Evolutionary conservation across 2,113 vertebrate species (phyloP).

Genomic region (Zosterops hypoxanthus): DNA sequence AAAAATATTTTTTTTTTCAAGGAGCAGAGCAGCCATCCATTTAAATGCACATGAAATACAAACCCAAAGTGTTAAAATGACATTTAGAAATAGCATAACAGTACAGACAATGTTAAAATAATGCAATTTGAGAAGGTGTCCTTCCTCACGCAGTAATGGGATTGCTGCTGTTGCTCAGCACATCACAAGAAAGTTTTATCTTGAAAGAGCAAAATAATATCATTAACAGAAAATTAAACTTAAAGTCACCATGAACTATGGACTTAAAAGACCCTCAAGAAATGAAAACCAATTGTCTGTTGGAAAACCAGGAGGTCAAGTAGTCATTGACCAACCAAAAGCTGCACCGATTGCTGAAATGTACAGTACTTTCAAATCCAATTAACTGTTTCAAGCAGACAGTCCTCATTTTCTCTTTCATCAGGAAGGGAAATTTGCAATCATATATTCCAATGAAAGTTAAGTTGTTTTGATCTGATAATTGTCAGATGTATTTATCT

Average conservation of each 20-base stretch:
- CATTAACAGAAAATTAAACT: slow-evolving; percentile 73
- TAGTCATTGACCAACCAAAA: slow-evolving; percentile 74
- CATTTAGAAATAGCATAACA: slow-evolving; percentile 34
- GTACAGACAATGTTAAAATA: slow-evolving; percentile 5
- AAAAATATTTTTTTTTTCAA: neutral
- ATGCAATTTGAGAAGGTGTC: slow-evolving; percentile 25
- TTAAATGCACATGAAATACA: neutral
- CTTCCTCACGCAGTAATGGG: slow-evolving; percentile 63
- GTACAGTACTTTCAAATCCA: slow-evolving; percentile 77
- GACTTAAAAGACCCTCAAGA: slow-evolving; percentile 64
- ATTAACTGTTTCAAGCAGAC: slow-evolving; percentile 78
- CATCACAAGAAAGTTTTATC: slow-evolving; percentile 66
- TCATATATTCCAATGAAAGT: slow-evolving; percentile 78
- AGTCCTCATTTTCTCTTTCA: slow-evolving; percentile 75
- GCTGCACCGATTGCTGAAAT: slow-evolving; percentile 53
- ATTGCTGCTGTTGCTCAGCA: slow-evolving; percentile 60
- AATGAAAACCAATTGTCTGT: slow-evolving; percentile 72
- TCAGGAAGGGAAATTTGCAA: slow-evolving; percentile 76
- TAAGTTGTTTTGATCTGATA: slow-evolving; percentile 84
- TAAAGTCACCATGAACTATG: slow-evolving; percentile 67
- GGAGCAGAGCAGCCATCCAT: neutral
- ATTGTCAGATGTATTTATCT: slow-evolving; percentile 81
- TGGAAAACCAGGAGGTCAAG: slow-evolving; percentile 75
- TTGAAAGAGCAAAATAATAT: slow-evolving; percentile 67
- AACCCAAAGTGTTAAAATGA: slow-evolving; percentile 3